These are phyloP conservation scores for Neodiprion pinetum DNA, from an alignment of 1,140 invertebrate genomes.

Conservation along the genomic window DNA sequence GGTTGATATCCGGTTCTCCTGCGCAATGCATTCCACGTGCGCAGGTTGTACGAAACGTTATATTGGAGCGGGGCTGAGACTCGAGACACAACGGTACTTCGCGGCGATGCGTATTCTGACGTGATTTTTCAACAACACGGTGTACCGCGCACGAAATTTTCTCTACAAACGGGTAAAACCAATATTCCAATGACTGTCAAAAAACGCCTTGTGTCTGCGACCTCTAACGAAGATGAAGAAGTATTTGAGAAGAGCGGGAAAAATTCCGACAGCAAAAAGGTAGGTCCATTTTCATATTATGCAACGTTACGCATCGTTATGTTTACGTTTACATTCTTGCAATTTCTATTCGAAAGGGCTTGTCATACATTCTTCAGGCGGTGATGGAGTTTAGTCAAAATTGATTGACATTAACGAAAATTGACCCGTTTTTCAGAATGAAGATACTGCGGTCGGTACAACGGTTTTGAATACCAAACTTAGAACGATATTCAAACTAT, in stretches of 20 bases:
- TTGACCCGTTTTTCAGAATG: not conserved
- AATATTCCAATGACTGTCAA: not conserved
- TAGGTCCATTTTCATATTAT: too few relatives aligned
- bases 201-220: not conserved
- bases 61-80: not conserved
- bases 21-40: constrained; percentile 3
- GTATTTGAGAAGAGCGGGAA: too few relatives aligned
- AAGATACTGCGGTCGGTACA: not conserved
- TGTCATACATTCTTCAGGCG: too few relatives aligned
- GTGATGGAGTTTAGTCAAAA: not conserved
- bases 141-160: not conserved
- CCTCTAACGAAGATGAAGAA: not conserved
- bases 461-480: constrained; percentile 40
- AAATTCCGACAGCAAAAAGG: too few relatives aligned
- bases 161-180: too few relatives aligned
- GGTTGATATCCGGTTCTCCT: constrained; percentile 3
- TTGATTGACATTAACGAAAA: not conserved
- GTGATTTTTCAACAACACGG: not conserved
- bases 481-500: constrained; percentile 38
- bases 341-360: not conserved
- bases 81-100: constrained; percentile 4
- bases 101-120: not conserved
- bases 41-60: not conserved
- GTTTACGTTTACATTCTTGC: too few relatives aligned
- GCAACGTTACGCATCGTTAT: too few relatives aligned